A percentile compares a stretch with the other conserved stretches of the same genome.
phyloP scores from a whole-genome alignment of 2,113 vertebrate species.

The Cygnus buccinator region DNA sequence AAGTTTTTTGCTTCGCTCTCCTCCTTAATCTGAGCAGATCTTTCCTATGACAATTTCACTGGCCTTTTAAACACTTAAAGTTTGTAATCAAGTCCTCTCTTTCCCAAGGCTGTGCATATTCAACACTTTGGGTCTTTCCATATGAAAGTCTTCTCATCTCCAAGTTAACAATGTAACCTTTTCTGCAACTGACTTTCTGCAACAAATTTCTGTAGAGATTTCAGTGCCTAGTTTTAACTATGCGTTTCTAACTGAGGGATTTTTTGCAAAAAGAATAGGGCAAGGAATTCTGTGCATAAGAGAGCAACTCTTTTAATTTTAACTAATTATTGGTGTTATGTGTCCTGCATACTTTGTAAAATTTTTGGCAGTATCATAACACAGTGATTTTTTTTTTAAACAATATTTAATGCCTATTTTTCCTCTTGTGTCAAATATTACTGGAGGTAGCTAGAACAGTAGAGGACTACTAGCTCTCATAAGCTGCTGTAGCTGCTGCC shows the following conservation, averaged over 20 bases:
- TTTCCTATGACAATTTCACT: background rate
- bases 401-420: background rate
- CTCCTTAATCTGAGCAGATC: background rate
- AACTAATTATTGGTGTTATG: background rate
- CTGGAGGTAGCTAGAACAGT: background rate
- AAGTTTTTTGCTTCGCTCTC: background rate
- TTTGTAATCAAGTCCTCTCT: background rate
- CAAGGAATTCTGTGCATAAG: background rate
- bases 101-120: background rate
- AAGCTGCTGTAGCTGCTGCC: background rate
- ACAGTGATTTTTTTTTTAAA: background rate
- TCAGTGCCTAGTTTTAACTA: background rate
- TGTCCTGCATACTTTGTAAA: background rate
- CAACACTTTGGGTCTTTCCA: background rate
- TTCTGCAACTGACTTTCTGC: background rate
- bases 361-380: background rate
- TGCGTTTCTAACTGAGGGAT: background rate
- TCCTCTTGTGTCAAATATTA: background rate
- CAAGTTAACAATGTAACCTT: background rate
- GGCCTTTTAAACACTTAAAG: background rate
- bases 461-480: background rate
- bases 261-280: background rate
- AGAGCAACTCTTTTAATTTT: background rate
- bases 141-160: background rate
- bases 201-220: background rate